Evolutionary conservation across 2,113 vertebrate species (phyloP), one percentile per base, ranked within the genome.

Genomic region (Gobius niger): DNA sequence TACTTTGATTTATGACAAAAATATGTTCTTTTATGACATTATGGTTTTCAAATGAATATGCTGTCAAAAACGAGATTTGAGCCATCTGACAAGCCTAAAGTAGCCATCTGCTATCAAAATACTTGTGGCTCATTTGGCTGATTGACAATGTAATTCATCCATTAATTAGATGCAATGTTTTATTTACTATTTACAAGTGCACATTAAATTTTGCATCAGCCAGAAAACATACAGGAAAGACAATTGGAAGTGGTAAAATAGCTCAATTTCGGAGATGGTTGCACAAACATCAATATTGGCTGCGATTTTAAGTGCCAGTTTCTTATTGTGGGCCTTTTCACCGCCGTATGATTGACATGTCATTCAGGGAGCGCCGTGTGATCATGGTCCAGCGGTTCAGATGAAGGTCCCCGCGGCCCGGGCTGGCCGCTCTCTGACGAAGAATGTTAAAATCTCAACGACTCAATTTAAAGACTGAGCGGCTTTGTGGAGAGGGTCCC

Each of bases 341-440:
- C 7, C 63, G 73, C 51, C 2, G 16, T 47, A 14, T 53, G 72
- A 80, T 70, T 81, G 79, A 79, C 68, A 56, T 62, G 34, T 53
- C 74, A 61, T 66, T 19, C 18, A 63, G 51, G 42, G 49, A 52
- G 41, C 57, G 72, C 64, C 49, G 24, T 76, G 52, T 75, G 72
- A 80, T 77, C 72, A 49, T 75, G 60, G 65, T 80, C 72, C 72
- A 71, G 47, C 47, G 7, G 66, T 70, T 84, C 50, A 81, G 78
- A 75, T 84, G 65, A 83, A 73, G 60, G 68, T 56, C 63, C 65
- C 64, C 18, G 47, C 18, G 34, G 77, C 40, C 49, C 41, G 6
- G 9, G 50, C 50, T 44, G 42, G 78, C 52, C 60, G 57, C 15
- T 12, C 63, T 81, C 66, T 72, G 44, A 81, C 84, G 65, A 69